These are phyloP conservation scores for Phenganax stokvisi DNA, from an alignment of 92 coral and sea anemone species.

Conservation along the genomic window DNA sequence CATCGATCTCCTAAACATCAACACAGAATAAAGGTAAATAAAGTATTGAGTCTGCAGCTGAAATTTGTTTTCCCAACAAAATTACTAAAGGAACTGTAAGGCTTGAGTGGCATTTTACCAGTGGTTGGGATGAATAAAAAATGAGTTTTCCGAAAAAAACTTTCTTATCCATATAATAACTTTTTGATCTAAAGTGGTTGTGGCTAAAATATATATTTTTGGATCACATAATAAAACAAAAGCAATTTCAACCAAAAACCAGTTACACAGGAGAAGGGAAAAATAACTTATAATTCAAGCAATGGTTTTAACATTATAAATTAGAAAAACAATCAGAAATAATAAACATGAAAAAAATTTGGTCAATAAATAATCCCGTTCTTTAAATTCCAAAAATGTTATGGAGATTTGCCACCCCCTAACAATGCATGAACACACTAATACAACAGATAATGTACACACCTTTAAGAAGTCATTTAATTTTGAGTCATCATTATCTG, in stretches of 20 bases:
- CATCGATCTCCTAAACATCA: slow-evolving; percentile 25
- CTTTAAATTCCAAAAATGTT: neutral
- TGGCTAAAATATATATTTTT: too few relatives aligned
- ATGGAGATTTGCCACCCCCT: neutral
- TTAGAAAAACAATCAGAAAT: neutral
- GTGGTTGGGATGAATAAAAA: too few relatives aligned
- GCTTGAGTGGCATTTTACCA: too few relatives aligned
- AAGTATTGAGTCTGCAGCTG: neutral
- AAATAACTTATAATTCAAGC: neutral
- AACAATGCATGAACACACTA: neutral
- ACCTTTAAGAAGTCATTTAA: slow-evolving; percentile 88
- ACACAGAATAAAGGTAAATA: neutral
- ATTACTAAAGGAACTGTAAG: too few relatives aligned
- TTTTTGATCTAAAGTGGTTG: too few relatives aligned
- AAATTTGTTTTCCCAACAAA: too few relatives aligned
- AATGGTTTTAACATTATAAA: neutral
- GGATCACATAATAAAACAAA: too few relatives aligned
- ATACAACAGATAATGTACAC: neutral
- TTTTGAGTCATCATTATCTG: slow-evolving; percentile 57
- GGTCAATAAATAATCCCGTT: too few relatives aligned
- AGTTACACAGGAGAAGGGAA: neutral
- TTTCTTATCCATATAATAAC: too few relatives aligned
- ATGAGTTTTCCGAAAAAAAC: too few relatives aligned
- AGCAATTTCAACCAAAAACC: too few relatives aligned
- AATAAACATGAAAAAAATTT: too few relatives aligned